Conservation (phyloP, 2,888 invertebrate genomes). For the Pseudococcus longispinus region DNA sequence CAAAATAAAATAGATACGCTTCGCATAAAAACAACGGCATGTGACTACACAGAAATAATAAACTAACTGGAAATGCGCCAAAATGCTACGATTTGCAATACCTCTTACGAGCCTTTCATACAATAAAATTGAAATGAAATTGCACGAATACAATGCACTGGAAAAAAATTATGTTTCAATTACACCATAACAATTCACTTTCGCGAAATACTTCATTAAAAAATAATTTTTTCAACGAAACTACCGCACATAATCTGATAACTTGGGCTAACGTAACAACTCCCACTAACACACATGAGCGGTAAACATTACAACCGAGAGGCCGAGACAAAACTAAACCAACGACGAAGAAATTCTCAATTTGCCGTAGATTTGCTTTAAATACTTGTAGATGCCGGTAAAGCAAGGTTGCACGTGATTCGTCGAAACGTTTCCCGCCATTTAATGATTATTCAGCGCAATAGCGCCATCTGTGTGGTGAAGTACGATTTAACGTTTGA, state of each 20-base stretch:
- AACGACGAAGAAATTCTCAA: not conserved
- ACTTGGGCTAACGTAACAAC: not conserved
- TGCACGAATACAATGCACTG: not conserved
- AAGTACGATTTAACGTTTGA: not conserved
- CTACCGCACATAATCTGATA: not conserved
- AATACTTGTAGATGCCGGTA: constrained; percentile 55
- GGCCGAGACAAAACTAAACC: no score
- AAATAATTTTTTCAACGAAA: not conserved
- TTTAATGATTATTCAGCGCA: constrained; percentile 33
- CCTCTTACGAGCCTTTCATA: not conserved
- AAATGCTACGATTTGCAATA: constrained; percentile 37
- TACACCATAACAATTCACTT: not conserved
- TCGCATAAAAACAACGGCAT: constrained; percentile 53
- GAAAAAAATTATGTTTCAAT: not conserved
- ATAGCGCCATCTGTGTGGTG: not conserved
- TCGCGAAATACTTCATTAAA: constrained; percentile 4
- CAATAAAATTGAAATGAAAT: not conserved
- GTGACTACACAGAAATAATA: constrained; percentile 50
- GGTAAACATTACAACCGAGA: constrained; percentile 1
- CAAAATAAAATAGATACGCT: constrained; percentile 50
- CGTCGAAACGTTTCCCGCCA: constrained; percentile 49
- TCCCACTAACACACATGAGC: not conserved
- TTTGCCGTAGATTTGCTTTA: not conserved
- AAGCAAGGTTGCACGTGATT: constrained; percentile 52
- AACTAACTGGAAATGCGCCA: constrained; percentile 52